Conservation (phyloP, 2,113 vertebrate species). For the Nestor notabilis region DNA sequence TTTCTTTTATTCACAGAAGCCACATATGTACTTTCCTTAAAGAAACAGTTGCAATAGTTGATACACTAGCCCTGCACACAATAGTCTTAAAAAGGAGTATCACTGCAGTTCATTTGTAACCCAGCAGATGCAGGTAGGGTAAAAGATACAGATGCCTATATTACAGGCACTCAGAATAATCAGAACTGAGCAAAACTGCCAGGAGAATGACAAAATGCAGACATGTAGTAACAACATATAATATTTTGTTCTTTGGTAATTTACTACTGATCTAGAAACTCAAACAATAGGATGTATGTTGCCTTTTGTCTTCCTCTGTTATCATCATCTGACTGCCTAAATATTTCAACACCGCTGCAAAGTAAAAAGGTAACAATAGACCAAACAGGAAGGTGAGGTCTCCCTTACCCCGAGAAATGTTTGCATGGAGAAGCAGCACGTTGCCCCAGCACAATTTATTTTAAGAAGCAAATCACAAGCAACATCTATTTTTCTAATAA, state of each 20-base stretch:
- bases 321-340: neutral
- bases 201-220: neutral
- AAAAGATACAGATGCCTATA: neutral
- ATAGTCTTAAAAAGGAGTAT: neutral
- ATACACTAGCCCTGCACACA: neutral
- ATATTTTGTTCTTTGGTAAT: neutral
- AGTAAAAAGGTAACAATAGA: neutral
- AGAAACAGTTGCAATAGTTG: neutral
- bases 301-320: neutral
- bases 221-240: neutral
- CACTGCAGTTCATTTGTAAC: neutral
- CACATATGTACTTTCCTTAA: neutral
- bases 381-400: neutral
- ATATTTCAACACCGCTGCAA: neutral
- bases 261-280: neutral
- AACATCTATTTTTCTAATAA: conserved; percentile 52
- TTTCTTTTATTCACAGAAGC: neutral
- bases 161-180: neutral
- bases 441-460: neutral
- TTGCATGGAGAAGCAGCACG: neutral
- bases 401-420: neutral
- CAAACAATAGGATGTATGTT: neutral
- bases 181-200: neutral
- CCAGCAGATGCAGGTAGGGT: neutral
- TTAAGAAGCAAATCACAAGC: conserved; percentile 30